Evolutionary conservation across 2,888 invertebrate species (phyloP), one percentile per base, ranked within the genome.

Genomic region (Pandemis cinnamomeana): DNA sequence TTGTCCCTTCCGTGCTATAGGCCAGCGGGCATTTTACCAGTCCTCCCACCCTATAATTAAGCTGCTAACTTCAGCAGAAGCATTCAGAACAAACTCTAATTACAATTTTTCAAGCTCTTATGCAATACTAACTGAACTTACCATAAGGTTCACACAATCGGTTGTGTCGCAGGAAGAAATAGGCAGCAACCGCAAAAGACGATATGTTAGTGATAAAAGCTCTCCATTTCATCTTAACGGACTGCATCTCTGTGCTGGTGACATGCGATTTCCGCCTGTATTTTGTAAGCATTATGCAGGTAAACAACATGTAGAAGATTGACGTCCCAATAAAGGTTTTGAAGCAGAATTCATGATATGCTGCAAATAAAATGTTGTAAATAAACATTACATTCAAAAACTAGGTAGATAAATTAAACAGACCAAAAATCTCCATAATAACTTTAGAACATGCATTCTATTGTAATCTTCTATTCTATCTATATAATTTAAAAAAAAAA

Each of bases 161-260:
- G 89, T 99, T 99, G 89, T 99, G 99, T 79, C 99, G 95, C 83
- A 97, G 95, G 87, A 98, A 99, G 86, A 97, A 98, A 89, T 98
- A 99, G 67, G 96, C 96, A 55, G 98, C 98, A 80, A 96, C 89
- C 58, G 96, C 87, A 91, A 98, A 97, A 76, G 97, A 96, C 48
- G 95, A 84, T 63, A 98, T 91, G 91, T 99, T 98, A 67, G 96
- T 93, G 60, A 96, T 83, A 84, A 98, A 96, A 75, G 97, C 94
- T 86, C 96, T 95, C 86, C 96, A 95, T 93, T 99, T 99, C 88
- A 96, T 96, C 81, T 95, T 96, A 68, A 97, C 90, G 67, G 98
- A 98, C 79, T 94, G 94, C 78, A 89, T 93, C 86, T 98, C 97
- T 60, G 93, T 86, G 58, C 82, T 77, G 72, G 95, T 94, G 78